These are phyloP conservation scores for Rhyacichthys aspro DNA, from an alignment of 2,797 vertebrate species.

Conservation along the genomic window DNA sequence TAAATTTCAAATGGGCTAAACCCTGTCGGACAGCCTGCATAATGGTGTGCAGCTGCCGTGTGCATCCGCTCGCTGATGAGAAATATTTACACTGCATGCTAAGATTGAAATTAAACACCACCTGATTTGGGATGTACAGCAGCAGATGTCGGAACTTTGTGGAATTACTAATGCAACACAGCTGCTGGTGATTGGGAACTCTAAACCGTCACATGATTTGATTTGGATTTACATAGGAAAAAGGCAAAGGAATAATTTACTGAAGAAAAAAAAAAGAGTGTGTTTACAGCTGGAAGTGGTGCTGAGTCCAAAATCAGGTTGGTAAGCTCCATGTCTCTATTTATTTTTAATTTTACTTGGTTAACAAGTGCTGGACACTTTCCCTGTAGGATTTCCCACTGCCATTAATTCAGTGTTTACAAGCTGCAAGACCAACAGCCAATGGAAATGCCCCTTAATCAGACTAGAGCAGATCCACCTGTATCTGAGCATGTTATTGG, in stretches of 20 bases:
- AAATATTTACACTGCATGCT: conserved; percentile 17
- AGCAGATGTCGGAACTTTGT: conserved; percentile 3
- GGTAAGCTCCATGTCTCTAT: no score
- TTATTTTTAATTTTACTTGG: no score
- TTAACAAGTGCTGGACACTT: no score
- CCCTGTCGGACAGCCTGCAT: conserved; percentile 28
- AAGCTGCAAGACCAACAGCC: no score
- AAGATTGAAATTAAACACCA: conserved; percentile 7
- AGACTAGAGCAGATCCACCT: no score
- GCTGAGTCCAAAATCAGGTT: no score
- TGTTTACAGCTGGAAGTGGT: not conserved
- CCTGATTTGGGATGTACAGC: not conserved
- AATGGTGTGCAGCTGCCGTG: conserved; percentile 33
- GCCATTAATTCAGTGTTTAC: no score
- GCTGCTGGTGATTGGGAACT: conserved; percentile 3
- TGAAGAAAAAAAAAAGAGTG: no score
- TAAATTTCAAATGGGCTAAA: conserved; percentile 51
- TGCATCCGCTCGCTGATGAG: conserved; percentile 29
- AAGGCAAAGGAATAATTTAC: no score
- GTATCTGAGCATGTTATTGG: no score
- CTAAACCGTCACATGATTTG: not conserved
- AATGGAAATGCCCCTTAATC: no score
- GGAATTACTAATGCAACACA: conserved; percentile 16
- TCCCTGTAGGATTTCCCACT: no score
- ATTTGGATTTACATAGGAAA: not conserved